Evolutionary conservation across 1,140 invertebrate species (phyloP).

Genomic region (Lordiphosa clarofinis): DNA sequence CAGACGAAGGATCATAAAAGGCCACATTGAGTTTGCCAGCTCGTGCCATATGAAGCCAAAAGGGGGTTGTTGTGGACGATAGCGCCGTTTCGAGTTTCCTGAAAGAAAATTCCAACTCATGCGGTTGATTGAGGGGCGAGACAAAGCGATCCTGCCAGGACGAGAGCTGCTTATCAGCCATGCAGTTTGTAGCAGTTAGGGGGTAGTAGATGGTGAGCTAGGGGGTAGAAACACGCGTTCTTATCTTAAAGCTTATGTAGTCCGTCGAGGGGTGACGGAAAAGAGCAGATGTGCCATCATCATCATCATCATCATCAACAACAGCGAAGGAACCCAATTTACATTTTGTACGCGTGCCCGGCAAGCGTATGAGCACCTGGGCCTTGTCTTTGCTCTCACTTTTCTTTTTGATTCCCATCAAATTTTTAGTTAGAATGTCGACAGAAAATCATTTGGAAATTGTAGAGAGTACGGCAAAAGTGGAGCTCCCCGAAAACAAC

Average conservation of each 20-base stretch:
- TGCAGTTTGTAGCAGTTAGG: constrained; percentile 25
- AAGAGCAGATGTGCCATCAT: constrained; percentile 61
- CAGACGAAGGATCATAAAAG: constrained; percentile 35
- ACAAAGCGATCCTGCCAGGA: constrained; percentile 55
- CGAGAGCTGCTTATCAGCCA: constrained; percentile 57
- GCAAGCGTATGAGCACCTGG: constrained; percentile 20
- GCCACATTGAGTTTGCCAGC: constrained; percentile 1
- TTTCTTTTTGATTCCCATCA: neutral
- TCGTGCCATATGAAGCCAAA: constrained; percentile 47
- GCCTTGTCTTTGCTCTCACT: constrained; percentile 4
- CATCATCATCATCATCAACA: constrained; percentile 27
- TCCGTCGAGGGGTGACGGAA: constrained; percentile 40
- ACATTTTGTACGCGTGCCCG: constrained; percentile 37
- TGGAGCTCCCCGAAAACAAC: constrained; percentile 15
- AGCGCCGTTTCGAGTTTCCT: constrained; percentile 27
- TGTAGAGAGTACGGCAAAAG: constrained; percentile 45
- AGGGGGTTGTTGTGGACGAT: constrained; percentile 37
- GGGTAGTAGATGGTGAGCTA: constrained; percentile 10
- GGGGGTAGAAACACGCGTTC: constrained; percentile 58
- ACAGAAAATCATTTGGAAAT: constrained; percentile 52
- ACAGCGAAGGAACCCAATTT: constrained; percentile 7
- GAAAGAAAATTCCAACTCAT: constrained; percentile 44
- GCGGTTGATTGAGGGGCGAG: constrained; percentile 42
- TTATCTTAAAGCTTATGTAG: constrained; percentile 65
- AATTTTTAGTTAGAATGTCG: constrained; percentile 57